These are phyloP conservation scores for Bombus consobrinus DNA, from an alignment of 1,140 invertebrate genomes.

Conservation along the genomic window DNA sequence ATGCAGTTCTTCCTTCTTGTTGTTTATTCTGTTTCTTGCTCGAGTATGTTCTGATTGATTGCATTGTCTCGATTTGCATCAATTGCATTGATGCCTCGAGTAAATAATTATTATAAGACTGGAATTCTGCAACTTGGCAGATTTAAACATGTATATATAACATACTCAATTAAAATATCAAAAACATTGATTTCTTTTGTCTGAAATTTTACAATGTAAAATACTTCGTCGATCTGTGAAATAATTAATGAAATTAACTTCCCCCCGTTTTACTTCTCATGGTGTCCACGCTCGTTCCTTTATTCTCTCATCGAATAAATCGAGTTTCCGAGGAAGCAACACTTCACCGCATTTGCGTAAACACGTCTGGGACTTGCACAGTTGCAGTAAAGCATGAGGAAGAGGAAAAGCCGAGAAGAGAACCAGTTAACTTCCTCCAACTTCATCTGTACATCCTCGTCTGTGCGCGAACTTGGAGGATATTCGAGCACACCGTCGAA, in stretches of 20 bases:
- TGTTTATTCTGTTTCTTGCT: constrained; percentile 1
- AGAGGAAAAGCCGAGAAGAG: constrained; percentile 27
- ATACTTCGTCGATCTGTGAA: background rate
- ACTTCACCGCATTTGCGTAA: constrained; percentile 37
- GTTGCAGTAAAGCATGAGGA: background rate
- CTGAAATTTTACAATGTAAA: background rate
- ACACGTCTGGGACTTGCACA: background rate
- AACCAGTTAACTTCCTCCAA: constrained; percentile 44
- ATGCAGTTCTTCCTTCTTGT: background rate
- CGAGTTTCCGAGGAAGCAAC: background rate
- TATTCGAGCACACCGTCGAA: constrained; percentile 15
- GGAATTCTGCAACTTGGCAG: background rate
- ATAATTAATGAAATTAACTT: background rate
- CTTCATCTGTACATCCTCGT: constrained; percentile 39
- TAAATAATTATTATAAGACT: background rate
- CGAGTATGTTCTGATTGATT: background rate
- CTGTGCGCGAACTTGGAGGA: constrained; percentile 33
- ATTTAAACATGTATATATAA: too few species aligned
- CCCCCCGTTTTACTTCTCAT: background rate
- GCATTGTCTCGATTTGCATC: too few species aligned
- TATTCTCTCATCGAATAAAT: background rate
- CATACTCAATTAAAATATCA: too few species aligned
- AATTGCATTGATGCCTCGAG: too few species aligned
- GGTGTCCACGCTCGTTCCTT: background rate
- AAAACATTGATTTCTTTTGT: too few species aligned